Evolutionary conservation across 2,113 vertebrate genomes (phyloP).

Genomic region (Gavia stellata): DNA sequence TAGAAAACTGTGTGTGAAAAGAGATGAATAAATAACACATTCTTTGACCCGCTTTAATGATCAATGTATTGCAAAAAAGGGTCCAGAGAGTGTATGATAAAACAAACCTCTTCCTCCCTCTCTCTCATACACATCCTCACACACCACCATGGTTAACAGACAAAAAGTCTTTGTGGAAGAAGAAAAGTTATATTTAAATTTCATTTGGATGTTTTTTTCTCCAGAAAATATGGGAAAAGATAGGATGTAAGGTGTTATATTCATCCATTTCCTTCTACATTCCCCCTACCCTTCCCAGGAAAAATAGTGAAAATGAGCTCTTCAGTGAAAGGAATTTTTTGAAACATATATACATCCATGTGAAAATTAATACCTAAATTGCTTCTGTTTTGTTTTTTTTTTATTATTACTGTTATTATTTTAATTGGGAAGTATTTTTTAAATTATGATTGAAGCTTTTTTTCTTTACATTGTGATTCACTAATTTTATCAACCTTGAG

Average conservation of each 20-base stretch:
- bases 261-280: not conserved
- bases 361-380: not conserved
- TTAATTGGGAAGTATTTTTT: not conserved
- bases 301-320: not conserved
- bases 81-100: not conserved
- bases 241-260: not conserved
- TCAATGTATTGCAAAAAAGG: not conserved
- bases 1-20: not conserved
- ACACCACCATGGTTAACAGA: not conserved
- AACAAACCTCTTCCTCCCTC: rapidly evolving
- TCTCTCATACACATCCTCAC: rapidly evolving
- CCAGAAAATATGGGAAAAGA: not conserved
- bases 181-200: not conserved
- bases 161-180: not conserved
- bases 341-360: rapidly evolving
- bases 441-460: rapidly evolving
- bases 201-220: not conserved
- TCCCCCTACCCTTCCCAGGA: not conserved
- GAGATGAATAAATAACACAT: not conserved
- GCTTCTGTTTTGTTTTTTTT: not conserved
- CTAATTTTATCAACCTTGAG: not conserved
- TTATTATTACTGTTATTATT: too few relatives aligned
- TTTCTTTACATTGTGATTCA: rapidly evolving
- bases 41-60: not conserved
- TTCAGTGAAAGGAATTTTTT: not conserved